Evolutionary conservation across 2,797 vertebrate genomes (phyloP).

Genomic region (Ambastaia sidthimunki): DNA sequence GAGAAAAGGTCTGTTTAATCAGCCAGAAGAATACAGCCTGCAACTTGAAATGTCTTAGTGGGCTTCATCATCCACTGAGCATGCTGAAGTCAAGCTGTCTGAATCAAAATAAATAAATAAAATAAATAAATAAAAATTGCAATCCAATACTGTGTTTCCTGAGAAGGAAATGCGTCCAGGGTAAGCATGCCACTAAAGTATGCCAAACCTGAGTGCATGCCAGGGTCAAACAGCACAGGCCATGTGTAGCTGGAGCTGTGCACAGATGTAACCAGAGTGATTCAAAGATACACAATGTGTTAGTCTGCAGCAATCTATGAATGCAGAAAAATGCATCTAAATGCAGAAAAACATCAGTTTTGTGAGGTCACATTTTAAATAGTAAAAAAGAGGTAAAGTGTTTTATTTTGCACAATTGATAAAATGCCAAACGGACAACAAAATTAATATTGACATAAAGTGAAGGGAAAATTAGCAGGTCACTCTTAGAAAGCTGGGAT

Average conservation of each 20-base stretch:
- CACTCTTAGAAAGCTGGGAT: constrained; percentile 51
- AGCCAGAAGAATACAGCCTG: constrained; percentile 36
- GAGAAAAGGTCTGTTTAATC: neutral
- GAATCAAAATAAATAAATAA: constrained; percentile 60
- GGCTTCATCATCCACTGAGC: constrained; percentile 40
- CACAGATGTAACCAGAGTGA: constrained; percentile 10
- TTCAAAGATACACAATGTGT: neutral
- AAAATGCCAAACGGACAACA: neutral
- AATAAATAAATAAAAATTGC: constrained; percentile 59
- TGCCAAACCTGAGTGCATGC: constrained; percentile 34
- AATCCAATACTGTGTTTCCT: constrained; percentile 59
- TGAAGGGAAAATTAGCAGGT: constrained; percentile 38
- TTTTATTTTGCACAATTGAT: neutral
- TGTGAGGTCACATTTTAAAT: neutral
- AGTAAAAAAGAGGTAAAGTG: neutral
- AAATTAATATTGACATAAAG: constrained; percentile 9
- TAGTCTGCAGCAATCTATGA: neutral
- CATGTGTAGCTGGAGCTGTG: constrained; percentile 31
- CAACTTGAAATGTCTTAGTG: constrained; percentile 42
- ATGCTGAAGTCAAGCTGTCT: constrained; percentile 48
- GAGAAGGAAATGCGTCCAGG: constrained; percentile 58
- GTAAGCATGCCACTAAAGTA: constrained; percentile 56
- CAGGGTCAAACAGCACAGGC: constrained; percentile 44
- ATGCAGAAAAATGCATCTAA: too few relatives aligned
- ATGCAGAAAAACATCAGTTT: neutral